These are phyloP conservation scores for Bembecia ichneumoniformis DNA, from an alignment of 2,888 invertebrate species.

Conservation along the genomic window DNA sequence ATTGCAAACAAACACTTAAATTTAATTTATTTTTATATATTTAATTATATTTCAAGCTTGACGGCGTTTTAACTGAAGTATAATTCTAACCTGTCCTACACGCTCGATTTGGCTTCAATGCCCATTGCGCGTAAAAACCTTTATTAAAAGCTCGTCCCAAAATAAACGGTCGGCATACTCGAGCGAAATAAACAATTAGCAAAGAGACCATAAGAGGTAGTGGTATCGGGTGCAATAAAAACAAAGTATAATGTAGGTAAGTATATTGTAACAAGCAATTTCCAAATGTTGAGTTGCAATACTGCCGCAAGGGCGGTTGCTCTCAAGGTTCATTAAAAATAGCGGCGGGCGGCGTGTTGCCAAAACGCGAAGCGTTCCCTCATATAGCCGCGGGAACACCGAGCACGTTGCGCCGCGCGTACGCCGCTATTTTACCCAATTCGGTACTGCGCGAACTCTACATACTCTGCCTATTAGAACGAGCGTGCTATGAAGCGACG, in stretches of 20 bases:
- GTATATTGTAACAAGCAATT: slow-evolving; percentile 18
- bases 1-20: too few species aligned
- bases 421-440: slow-evolving; percentile 39
- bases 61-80: too few species aligned
- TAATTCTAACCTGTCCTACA: too few species aligned
- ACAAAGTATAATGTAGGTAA: slow-evolving; percentile 14
- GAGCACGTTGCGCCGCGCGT: slow-evolving; percentile 25
- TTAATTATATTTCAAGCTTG: too few species aligned
- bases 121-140: too few species aligned
- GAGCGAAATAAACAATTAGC: too few species aligned
- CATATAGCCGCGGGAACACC: slow-evolving; percentile 36
- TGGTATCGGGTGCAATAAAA: slow-evolving; percentile 20
- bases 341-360: slow-evolving; percentile 51
- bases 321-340: slow-evolving; percentile 70
- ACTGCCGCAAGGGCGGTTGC: slow-evolving; percentile 63
- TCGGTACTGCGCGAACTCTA: slow-evolving; percentile 17
- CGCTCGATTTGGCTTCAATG: too few species aligned
- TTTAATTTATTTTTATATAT: too few species aligned
- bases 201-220: neutral
- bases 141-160: too few species aligned
- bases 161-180: too few species aligned
- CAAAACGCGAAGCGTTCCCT: slow-evolving; percentile 43
- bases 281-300: slow-evolving; percentile 35
- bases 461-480: neutral
- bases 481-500: neutral